Percentiles rank a stretch among this genome's conserved stretches.
Evolutionary conservation across 2,113 vertebrate genomes (phyloP).

Genomic region (Diadophis punctatus): DNA sequence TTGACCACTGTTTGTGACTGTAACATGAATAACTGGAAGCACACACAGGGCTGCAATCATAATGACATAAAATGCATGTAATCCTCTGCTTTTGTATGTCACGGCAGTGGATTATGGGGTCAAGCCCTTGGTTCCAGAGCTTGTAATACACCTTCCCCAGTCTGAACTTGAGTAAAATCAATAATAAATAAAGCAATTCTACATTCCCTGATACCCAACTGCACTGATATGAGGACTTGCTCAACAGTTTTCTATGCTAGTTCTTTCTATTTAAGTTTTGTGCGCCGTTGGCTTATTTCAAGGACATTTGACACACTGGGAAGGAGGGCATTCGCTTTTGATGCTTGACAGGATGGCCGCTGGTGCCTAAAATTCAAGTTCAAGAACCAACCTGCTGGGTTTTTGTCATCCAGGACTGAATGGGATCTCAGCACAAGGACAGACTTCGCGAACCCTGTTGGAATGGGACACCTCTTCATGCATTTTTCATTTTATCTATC

Average conservation of each 20-base stretch:
- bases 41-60: background rate
- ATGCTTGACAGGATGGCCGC: background rate
- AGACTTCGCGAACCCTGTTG: conserved; percentile 13
- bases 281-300: background rate
- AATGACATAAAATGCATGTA: background rate
- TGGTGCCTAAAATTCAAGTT: conserved; percentile 14
- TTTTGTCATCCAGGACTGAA: background rate
- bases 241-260: background rate
- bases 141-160: background rate
- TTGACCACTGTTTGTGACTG: background rate
- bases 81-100: background rate
- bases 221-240: background rate
- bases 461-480: background rate
- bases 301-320: background rate
- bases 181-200: conserved; percentile 1
- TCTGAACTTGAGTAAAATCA: background rate
- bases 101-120: background rate
- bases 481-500: background rate
- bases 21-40: conserved; percentile 12
- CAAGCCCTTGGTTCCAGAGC: background rate
- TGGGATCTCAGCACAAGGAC: background rate
- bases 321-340: background rate
- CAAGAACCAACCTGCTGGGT: background rate
- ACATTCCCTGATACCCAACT: background rate
- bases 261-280: background rate